phyloP scores from a whole-genome alignment of 1,140 invertebrate species.

The Drosophila ficusphila region DNA sequence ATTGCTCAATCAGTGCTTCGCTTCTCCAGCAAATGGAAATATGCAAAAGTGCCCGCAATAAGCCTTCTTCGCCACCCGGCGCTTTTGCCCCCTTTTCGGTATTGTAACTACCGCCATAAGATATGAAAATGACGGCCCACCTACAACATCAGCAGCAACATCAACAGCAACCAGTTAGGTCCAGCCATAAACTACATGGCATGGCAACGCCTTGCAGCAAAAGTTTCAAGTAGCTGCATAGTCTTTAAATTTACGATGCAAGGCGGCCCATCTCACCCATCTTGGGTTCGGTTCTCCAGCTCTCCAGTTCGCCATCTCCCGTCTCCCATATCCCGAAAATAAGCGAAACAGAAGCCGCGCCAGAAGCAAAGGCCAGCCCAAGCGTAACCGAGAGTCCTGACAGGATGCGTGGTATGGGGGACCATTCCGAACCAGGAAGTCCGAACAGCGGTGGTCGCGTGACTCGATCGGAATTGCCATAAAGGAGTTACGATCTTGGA shows the following conservation, averaged over 20 bases:
- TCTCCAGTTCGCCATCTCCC: no score
- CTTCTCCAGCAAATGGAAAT: slow-evolving; percentile 15
- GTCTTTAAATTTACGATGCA: slow-evolving; percentile 74
- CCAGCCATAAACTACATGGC: slow-evolving; percentile 58
- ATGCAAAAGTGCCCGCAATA: slow-evolving; percentile 47
- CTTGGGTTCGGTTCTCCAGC: no score
- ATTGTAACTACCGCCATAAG: slow-evolving; percentile 58
- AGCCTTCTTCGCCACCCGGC: not conserved
- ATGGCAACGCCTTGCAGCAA: slow-evolving; percentile 61
- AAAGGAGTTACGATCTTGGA: not conserved
- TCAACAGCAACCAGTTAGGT: slow-evolving; percentile 38
- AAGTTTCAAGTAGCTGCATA: slow-evolving; percentile 71
- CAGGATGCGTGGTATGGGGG: slow-evolving; percentile 43
- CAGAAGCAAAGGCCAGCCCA: slow-evolving; percentile 59
- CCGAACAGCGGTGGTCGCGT: slow-evolving; percentile 1
- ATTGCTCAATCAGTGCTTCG: slow-evolving; percentile 59
- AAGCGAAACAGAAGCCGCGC: slow-evolving; percentile 46
- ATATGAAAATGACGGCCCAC: slow-evolving; percentile 67
- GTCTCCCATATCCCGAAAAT: slow-evolving; percentile 32
- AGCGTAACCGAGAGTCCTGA: slow-evolving; percentile 59
- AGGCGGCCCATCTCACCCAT: slow-evolving; percentile 20
- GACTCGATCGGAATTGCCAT: not conserved
- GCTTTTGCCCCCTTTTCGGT: slow-evolving; percentile 4
- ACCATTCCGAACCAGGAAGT: slow-evolving; percentile 29
- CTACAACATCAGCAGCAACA: slow-evolving; percentile 46